Evolutionary conservation across 2,888 invertebrate species (phyloP).

Genomic region (Spatulosminthurus flaviceps): DNA sequence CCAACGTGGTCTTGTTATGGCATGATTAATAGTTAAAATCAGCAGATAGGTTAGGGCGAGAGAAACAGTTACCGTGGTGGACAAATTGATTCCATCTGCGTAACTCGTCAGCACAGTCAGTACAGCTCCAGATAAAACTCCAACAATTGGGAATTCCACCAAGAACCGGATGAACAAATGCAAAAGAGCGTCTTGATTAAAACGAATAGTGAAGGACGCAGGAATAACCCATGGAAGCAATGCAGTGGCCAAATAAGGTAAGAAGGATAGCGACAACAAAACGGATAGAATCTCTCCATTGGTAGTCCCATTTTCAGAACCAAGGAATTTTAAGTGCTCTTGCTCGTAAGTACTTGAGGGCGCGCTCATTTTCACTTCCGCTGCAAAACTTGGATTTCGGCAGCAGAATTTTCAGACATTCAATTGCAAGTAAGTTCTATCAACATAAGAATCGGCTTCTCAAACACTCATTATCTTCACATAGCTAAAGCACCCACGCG

Average conservation of each 20-base stretch:
- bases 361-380: conserved; percentile 1
- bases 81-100: neutral
- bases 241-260: conserved; percentile 54
- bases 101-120: conserved; percentile 52
- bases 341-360: neutral
- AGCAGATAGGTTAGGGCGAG: conserved; percentile 47
- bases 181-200: conserved; percentile 43
- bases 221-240: conserved; percentile 60
- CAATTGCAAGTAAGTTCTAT: neutral
- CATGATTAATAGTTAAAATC: conserved; percentile 56
- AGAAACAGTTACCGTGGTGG: conserved; percentile 30
- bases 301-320: conserved; percentile 57
- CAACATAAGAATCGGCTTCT: conserved; percentile 5
- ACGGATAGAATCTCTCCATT: conserved; percentile 56
- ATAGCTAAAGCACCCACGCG: neutral
- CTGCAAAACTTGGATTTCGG: neutral
- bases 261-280: conserved; percentile 53
- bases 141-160: conserved; percentile 58
- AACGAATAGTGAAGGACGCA: conserved; percentile 50
- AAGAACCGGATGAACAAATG: conserved; percentile 52
- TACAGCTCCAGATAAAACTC: conserved; percentile 49
- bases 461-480: neutral
- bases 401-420: no score
- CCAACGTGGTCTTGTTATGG: conserved; percentile 57
- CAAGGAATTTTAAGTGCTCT: conserved; percentile 55